Evolutionary conservation across 2,888 invertebrate genomes (phyloP), one percentile per base, ranked within the genome.

Genomic region (Hirtodrosophila duncani): DNA sequence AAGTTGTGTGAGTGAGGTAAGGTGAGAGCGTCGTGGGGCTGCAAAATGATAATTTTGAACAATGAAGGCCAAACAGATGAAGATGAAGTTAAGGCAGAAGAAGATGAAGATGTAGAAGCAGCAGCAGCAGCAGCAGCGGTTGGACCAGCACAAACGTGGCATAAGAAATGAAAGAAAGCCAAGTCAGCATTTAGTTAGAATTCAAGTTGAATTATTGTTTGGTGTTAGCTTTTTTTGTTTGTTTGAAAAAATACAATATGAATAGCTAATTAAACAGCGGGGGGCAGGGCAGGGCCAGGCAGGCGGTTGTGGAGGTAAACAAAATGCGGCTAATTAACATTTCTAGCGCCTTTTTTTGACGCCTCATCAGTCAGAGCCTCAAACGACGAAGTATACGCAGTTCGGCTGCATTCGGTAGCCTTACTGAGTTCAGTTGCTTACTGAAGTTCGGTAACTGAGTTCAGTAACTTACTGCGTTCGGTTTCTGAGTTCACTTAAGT

Each of bases 261-360:
- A 77, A 72, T 77, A 68, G 55, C 68, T 71, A 77, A 72, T 67
- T 79, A 77, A 62, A 48, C 42, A 46, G 27, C 26, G 17, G 10
- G 9, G 6, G 29, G 11, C 6, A 33, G 33, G 24, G 14, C 18
- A 10, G 9, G 11, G 14, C 11, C 18, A 18, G 13, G 14, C 16
- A 9, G 27, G 31, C 33, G 30, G 23, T 36, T 49, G 38, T 20
- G 38, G 42, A 44, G 20, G 43, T 61, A 79, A 72, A 68, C 65
- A 72, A n/a, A 79, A 77, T 59, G 57, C 41, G 50, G 38, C 77
- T 62, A 79, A 72, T 72, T 72, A 79, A 77, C 68, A 64, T 48
- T 51, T 50, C 17, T 30, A 10, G 37, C 24, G 29, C 59, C 43
- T 24, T 36, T 29, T 44, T 46, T 51, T 23, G 31, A 36, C 55